These are phyloP conservation scores for Caenorhabditis virilis DNA, from an alignment of 2,888 invertebrate species.

Conservation along the genomic window DNA sequence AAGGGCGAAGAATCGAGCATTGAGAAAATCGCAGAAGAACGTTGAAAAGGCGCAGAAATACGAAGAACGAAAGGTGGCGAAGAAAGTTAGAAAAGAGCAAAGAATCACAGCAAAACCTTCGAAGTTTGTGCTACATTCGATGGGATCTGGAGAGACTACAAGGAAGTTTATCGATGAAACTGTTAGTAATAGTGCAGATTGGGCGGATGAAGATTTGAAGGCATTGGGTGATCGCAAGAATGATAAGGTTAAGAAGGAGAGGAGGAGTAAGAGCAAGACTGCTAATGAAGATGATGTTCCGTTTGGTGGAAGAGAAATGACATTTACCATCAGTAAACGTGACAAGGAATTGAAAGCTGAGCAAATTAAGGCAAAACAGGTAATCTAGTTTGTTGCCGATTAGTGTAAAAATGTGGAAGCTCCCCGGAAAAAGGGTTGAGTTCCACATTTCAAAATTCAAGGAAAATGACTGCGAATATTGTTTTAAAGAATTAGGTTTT, in stretches of 20 bases:
- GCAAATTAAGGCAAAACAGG: slow-evolving; percentile 38
- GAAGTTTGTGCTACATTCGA: slow-evolving; percentile 45
- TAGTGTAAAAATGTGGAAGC: no score
- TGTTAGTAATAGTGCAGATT: no score
- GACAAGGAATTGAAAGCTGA: slow-evolving; percentile 40
- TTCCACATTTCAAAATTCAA: no score
- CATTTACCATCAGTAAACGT: slow-evolving; percentile 49
- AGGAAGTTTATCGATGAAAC: slow-evolving; percentile 47
- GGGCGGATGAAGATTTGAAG: no score
- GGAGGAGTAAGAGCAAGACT: slow-evolving; percentile 13
- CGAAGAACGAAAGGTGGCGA: slow-evolving; percentile 32
- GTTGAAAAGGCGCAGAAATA: slow-evolving; percentile 23
- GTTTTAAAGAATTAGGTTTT: neutral
- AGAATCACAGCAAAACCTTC: slow-evolving; percentile 38
- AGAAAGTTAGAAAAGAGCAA: slow-evolving; percentile 29
- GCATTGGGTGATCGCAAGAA: slow-evolving; percentile 28
- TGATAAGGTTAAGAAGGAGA: slow-evolving; percentile 3
- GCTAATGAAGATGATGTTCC: slow-evolving; percentile 33
- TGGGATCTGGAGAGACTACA: slow-evolving; percentile 44
- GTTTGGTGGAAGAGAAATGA: slow-evolving; percentile 60
- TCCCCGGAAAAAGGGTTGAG: no score
- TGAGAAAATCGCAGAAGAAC: slow-evolving; percentile 19
- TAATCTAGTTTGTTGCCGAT: no score
- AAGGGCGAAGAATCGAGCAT: slow-evolving; percentile 16
- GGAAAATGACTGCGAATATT: neutral